Base-by-base conservation (phyloP, 1,140 invertebrate species). In the Drosophila bocqueti region DNA sequence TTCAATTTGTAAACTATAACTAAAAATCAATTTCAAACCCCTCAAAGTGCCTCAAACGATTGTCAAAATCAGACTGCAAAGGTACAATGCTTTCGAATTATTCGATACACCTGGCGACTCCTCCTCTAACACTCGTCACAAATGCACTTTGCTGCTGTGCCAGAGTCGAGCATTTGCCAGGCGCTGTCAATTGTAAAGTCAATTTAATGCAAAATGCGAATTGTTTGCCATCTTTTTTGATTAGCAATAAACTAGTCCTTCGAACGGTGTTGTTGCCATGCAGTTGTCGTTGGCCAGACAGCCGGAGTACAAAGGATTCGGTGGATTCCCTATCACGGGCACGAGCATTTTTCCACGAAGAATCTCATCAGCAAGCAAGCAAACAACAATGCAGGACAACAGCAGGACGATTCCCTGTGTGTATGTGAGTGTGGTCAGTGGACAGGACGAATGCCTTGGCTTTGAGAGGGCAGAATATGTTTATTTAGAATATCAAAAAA, bases 401-500 rank as follows among this genome's bases (percentile, higher is more conserved):
- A 79, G 57, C 67, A 66, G 42, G 21, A 67, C 21, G 62, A 61
- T 45, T 58, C 31, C 43, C 57, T 60, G 76, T 24, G 76, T 24
- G 47, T 24, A 9, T 31, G 8, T 31, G 31, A 9, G 21, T 49
- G 81, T 89, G 84, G 84, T 66, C 84, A 64, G 43, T 52, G 47
- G 24, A 29, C 55, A 46, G 64, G 62, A 68, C 49, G 64, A 57
- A 71, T 68, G n/a, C 50, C 5, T 59, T 50, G 26, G 36, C 57
- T 58, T 18, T 34, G 24, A 13, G 46, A 46, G 43, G 43, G 40
- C 83, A 83, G 74, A 84, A 85, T 90, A 90, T 92, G 82, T 92
- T 92, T 91, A 91, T 92, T 92, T 91, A 92, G 81, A 91, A 91
- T 91, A 92, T 91, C 90, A 91, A 91, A 73, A 54, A 91, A 86